Conservation (phyloP, 1,140 invertebrate genomes). For the Saccostrea cuccullata region DNA sequence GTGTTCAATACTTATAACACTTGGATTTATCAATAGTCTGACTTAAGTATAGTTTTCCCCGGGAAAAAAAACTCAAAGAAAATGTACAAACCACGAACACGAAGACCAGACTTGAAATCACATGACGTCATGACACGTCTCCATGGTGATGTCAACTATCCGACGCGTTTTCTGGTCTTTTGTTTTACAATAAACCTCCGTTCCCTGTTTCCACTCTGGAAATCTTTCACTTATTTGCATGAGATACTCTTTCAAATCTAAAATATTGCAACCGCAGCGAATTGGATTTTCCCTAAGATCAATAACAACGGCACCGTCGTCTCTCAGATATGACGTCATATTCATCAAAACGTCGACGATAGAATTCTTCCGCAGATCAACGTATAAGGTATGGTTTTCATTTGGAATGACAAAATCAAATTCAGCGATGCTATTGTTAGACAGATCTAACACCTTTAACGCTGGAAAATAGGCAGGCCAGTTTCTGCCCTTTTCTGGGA, state of each 20-base stretch:
- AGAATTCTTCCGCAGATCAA: constrained; percentile 5
- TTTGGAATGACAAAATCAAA: constrained; percentile 10
- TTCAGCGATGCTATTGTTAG: constrained; percentile 18
- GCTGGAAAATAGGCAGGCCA: background rate
- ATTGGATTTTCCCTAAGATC: constrained; percentile 10
- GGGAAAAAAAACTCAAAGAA: no score
- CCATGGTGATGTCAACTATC: background rate
- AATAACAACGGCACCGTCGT: background rate
- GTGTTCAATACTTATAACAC: no score
- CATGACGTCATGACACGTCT: background rate
- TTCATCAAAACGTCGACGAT: background rate
- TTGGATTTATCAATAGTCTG: no score
- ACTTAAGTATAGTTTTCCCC: no score
- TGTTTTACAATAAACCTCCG: background rate
- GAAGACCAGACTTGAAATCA: background rate
- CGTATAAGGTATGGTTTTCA: constrained; percentile 8
- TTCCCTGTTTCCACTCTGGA: background rate
- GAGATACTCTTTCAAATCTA: background rate
- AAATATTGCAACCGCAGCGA: background rate
- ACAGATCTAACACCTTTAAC: constrained; percentile 11
- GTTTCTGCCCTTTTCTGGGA: background rate
- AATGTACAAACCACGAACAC: no score
- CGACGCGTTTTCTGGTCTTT: background rate
- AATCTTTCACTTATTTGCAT: background rate
- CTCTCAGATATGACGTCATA: background rate